Evolutionary conservation across 2,797 vertebrate species (phyloP), one percentile per base, ranked within the genome.

Genomic region (Serranus cabrilla): DNA sequence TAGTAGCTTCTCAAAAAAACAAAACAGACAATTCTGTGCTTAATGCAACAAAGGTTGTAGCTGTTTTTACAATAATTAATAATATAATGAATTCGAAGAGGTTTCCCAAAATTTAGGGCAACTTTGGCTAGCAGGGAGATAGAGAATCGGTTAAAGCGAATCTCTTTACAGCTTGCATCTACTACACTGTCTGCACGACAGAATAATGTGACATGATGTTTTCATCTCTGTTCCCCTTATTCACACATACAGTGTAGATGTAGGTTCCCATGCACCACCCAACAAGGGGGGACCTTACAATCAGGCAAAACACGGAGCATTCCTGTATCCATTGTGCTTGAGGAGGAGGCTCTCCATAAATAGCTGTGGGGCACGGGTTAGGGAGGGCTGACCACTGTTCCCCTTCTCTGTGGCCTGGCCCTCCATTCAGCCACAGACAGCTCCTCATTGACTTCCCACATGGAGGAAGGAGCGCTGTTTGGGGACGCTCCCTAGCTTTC

Each of bases 321-420:
- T 93, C 89, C 91, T 91, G 69, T 51, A 60, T 72, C 81, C 82
- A 93, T 93, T 93, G 92, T 94, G 78, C 84, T 74, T 71, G 57
- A 83, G 81, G 74, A 82, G 84, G 75, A 82, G 88, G 76, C 64
- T 86, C 74, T 91, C 91, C 84, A 76, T 81, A 93, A 94, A 94
- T 92, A 94, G 85, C 83, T 60, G 59, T 86, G 80, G 86, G 80
- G 54, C 80, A 83, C 81, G 78, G 66, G 80, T 88, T 80, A 84
- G 72, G 55, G 74, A 83, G 84, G 87, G 83, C n/a, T 4, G 74
- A 63, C 60, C 66, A 10, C 69, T 67, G 75, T 80, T 84, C 78
- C 82, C 76, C 66, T 57, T 76, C 61, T 73, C 76, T 71, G 69
- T 51, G 78, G 71, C 76, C 68, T 54, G 75, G 84, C 72, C 70